A percentile compares a stretch with the other conserved stretches of the same genome.
phyloP scores from a whole-genome alignment of 2,888 invertebrate species.

The Parnassius orleans region DNA sequence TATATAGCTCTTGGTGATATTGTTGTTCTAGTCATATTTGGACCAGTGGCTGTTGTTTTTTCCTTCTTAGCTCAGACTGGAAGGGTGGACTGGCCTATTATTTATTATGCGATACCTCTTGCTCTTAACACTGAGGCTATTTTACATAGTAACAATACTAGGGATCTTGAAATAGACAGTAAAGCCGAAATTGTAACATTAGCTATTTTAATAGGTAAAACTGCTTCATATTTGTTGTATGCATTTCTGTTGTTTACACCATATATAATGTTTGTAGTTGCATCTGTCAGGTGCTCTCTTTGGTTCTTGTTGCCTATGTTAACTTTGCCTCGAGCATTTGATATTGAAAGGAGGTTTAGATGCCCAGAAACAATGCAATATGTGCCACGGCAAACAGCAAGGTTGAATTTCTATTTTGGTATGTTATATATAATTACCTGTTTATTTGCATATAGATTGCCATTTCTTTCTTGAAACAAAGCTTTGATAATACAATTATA shows the following conservation, averaged over 20 bases:
- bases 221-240: conserved; percentile 94
- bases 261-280: conserved; percentile 93
- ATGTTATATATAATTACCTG: conserved; percentile 93
- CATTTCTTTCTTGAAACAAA: conserved; percentile 66
- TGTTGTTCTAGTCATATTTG: conserved; percentile 94
- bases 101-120: conserved; percentile 95
- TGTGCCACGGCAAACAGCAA: conserved; percentile 94
- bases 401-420: conserved; percentile 94
- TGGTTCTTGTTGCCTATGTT: conserved; percentile 95
- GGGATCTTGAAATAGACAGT: conserved; percentile 93
- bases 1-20: conserved; percentile 97
- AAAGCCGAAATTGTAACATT: conserved; percentile 96
- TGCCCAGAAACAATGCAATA: conserved; percentile 87
- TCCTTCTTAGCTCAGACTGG: conserved; percentile 97
- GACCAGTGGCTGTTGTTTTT: conserved; percentile 95
- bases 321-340: conserved; percentile 93
- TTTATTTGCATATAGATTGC: conserved; percentile 84
- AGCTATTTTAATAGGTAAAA: conserved; percentile 95
- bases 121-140: conserved; percentile 97
- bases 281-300: conserved; percentile 89
- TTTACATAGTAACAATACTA: conserved; percentile 96
- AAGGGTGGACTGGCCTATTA: conserved; percentile 92
- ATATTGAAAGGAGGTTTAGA: conserved; percentile 93
- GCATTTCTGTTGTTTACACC: conserved; percentile 94
- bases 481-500: conserved; percentile 39